Conservation (phyloP, 2,888 invertebrate species). For the Gymnocheta viridis region DNA sequence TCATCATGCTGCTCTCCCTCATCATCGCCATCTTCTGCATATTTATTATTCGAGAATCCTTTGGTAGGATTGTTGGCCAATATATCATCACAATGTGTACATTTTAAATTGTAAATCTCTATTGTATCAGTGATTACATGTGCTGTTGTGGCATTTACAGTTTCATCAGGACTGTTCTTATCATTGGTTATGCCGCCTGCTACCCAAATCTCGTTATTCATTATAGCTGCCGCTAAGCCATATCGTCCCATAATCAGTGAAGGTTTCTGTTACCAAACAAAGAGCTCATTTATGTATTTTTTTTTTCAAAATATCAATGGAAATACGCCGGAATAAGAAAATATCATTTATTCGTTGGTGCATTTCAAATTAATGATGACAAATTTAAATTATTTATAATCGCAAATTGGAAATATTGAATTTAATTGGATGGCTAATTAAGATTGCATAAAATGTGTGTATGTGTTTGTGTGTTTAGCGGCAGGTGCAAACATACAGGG, state of each 20-base stretch:
- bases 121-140: conserved; percentile 73
- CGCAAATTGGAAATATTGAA: neutral
- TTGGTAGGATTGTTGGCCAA: conserved; percentile 50
- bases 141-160: conserved; percentile 51
- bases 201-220: conserved; percentile 85
- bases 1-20: neutral
- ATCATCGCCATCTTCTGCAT: neutral
- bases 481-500: too few species aligned
- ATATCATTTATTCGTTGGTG: conserved; percentile 20
- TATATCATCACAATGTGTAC: conserved; percentile 56
- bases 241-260: conserved; percentile 74
- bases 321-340: conserved; percentile 20
- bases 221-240: conserved; percentile 73
- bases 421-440: conserved; percentile 15
- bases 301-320: neutral
- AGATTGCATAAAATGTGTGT: neutral
- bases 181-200: conserved; percentile 86
- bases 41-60: conserved; percentile 21
- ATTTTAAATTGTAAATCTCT: conserved; percentile 72
- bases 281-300: neutral
- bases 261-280: conserved; percentile 70
- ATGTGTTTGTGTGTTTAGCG: neutral
- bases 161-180: conserved; percentile 38
- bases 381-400: conserved; percentile 48
- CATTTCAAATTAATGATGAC: conserved; percentile 38